A percentile compares a stretch with the other conserved stretches of the same genome.
Conservation (phyloP, 2,888 invertebrate genomes). For the Drosophila acutilabella region DNA sequence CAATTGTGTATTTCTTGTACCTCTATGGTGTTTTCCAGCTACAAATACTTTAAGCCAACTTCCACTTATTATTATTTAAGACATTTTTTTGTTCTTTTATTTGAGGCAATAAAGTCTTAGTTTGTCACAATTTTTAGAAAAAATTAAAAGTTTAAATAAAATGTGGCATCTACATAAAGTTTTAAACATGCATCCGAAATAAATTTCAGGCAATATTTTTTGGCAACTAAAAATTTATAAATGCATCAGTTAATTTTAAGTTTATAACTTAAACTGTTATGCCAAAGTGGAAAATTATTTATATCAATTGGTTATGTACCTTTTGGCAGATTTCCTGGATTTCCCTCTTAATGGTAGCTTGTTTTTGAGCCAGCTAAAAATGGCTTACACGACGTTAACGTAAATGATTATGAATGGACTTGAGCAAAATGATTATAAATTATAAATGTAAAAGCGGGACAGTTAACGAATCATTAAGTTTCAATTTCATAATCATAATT, state of each 20-base stretch:
- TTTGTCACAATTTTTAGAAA: neutral
- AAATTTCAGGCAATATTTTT: too few relatives aligned
- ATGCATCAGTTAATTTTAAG: neutral
- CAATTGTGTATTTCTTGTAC: slow-evolving; percentile 1
- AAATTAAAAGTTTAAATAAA: too few relatives aligned
- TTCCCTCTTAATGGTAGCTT: too few relatives aligned
- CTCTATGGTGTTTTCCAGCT: neutral
- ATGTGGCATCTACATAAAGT: too few relatives aligned
- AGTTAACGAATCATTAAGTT: slow-evolving; percentile 10
- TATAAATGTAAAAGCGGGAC: neutral
- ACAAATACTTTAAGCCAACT: slow-evolving; percentile 1
- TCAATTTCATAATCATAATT: slow-evolving; percentile 16
- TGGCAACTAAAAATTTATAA: too few relatives aligned
- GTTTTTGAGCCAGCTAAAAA: neutral
- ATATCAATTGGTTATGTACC: too few relatives aligned
- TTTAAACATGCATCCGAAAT: too few relatives aligned
- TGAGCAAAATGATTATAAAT: slow-evolving; percentile 23
- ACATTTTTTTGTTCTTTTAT: neutral
- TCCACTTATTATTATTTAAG: neutral
- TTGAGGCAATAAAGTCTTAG: too few relatives aligned
- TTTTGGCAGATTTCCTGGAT: too few relatives aligned
- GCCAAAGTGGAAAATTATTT: too few relatives aligned
- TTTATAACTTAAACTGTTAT: too few relatives aligned
- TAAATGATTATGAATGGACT: slow-evolving; percentile 11
- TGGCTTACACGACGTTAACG: neutral